Conservation (phyloP, 1,140 invertebrate genomes). For the Drosophila saltans region DNA sequence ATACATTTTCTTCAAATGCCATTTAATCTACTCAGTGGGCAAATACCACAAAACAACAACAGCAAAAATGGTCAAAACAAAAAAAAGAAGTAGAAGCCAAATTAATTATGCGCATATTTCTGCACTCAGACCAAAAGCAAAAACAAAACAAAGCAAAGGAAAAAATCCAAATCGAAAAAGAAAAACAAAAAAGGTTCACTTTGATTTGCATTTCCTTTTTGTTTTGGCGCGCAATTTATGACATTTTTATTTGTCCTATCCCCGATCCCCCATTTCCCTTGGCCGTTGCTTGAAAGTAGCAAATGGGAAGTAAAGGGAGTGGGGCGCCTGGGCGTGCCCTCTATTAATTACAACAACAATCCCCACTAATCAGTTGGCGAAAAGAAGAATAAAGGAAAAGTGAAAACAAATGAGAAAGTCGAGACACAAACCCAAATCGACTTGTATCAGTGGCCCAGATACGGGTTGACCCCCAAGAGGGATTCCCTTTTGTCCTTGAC, state of each 20-base stretch:
- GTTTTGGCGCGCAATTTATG: conserved; percentile 61
- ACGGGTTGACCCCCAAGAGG: no score
- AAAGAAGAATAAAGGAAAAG: background rate
- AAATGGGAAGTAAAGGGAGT: background rate
- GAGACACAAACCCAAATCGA: background rate
- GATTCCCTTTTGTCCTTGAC: no score
- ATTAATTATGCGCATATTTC: conserved; percentile 80
- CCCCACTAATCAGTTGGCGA: conserved; percentile 59
- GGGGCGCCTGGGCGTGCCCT: conserved; percentile 34
- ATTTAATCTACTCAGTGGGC: conserved; percentile 72
- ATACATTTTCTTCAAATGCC: conserved; percentile 76
- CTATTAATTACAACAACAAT: conserved; percentile 74
- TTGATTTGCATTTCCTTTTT: conserved; percentile 69
- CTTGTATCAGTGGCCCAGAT: background rate
- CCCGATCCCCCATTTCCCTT: background rate
- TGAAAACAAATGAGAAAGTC: background rate
- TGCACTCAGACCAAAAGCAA: conserved; percentile 44
- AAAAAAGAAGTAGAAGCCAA: conserved; percentile 26
- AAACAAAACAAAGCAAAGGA: conserved; percentile 8
- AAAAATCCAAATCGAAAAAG: background rate
- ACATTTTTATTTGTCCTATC: conserved; percentile 50
- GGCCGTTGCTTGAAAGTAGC: background rate
- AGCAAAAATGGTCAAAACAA: background rate
- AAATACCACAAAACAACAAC: conserved; percentile 30
- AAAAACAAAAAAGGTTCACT: conserved; percentile 57